Evolutionary conservation across 2,888 invertebrate species (phyloP).

Genomic region (Uloborus plumipes): DNA sequence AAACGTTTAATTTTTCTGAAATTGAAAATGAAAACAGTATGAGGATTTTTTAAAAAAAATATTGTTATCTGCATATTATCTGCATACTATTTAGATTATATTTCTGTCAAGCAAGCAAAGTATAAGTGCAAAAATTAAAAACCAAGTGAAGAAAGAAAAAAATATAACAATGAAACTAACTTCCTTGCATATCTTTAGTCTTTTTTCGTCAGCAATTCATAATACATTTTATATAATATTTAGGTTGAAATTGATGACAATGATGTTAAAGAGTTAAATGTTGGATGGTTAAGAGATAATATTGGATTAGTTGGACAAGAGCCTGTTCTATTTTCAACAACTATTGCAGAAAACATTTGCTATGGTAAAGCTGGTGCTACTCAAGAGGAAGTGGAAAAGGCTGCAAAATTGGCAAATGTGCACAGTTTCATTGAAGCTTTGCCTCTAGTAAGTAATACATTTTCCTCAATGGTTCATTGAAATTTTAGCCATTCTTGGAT

Average conservation of each 20-base stretch:
- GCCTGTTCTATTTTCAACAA: conserved; percentile 77
- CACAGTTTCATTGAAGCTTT: conserved; percentile 78
- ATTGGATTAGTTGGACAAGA: conserved; percentile 74
- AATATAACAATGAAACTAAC: too few relatives aligned
- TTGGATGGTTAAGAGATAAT: conserved; percentile 72
- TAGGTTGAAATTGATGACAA: conserved; percentile 71
- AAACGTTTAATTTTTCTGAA: too few relatives aligned
- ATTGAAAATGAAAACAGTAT: too few relatives aligned
- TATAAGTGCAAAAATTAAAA: too few relatives aligned
- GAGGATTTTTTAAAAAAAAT: too few relatives aligned
- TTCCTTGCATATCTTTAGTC: too few relatives aligned
- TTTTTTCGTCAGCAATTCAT: not conserved
- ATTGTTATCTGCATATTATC: too few relatives aligned
- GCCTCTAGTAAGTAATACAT: conserved; percentile 50
- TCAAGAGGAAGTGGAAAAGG: conserved; percentile 78
- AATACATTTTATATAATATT: not conserved
- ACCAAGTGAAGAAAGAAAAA: too few relatives aligned
- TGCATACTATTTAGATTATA: too few relatives aligned
- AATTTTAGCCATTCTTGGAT: not conserved
- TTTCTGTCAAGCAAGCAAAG: too few relatives aligned
- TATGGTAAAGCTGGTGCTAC: conserved; percentile 70
- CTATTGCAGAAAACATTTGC: conserved; percentile 75
- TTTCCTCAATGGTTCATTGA: not conserved
- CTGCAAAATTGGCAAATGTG: conserved; percentile 82
- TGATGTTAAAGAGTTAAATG: conserved; percentile 73